Percentiles rank a stretch among this genome's conserved stretches.
Conservation (phyloP, 1,140 invertebrate genomes). For the Polyergus mexicanus region DNA sequence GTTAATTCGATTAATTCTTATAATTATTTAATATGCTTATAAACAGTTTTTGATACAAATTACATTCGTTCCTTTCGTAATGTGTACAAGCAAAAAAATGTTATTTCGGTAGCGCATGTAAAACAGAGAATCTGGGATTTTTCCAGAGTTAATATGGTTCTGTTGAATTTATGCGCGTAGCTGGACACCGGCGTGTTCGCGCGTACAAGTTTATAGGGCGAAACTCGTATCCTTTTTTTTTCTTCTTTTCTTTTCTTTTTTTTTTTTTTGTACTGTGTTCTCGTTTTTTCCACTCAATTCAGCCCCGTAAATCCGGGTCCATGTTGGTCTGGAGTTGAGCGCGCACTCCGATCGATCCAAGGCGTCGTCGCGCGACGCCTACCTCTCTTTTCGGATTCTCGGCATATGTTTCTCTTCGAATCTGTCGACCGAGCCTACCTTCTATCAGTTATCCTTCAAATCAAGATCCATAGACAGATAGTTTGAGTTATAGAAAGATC, state of each 20-base stretch:
- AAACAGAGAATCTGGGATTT: slow-evolving; percentile 20
- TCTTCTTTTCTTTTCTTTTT: no score
- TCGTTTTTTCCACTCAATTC: slow-evolving; percentile 72
- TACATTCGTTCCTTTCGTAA: slow-evolving; percentile 22
- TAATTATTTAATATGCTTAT: not conserved
- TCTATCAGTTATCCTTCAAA: slow-evolving; percentile 37
- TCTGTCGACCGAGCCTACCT: slow-evolving; percentile 44
- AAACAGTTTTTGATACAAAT: not conserved
- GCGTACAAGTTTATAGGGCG: slow-evolving; percentile 41
- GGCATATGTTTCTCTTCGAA: slow-evolving; percentile 81
- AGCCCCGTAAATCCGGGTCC: slow-evolving; percentile 80
- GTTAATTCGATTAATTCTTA: not conserved
- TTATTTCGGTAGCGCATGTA: slow-evolving; percentile 34
- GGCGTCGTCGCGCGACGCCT: slow-evolving; percentile 82
- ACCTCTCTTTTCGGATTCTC: slow-evolving; percentile 81
- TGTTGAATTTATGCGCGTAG: slow-evolving; percentile 52
- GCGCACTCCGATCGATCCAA: slow-evolving; percentile 83
- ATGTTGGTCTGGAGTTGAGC: slow-evolving; percentile 82
- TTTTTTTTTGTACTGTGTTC: slow-evolving; percentile 64
- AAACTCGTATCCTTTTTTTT: slow-evolving; percentile 39
- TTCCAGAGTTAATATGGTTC: slow-evolving; percentile 45
- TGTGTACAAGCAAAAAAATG: slow-evolving; percentile 16
- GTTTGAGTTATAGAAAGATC: not conserved
- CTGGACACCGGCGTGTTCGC: slow-evolving; percentile 43
- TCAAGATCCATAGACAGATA: not conserved